A percentile compares a stretch with the other conserved stretches of the same genome.
Evolutionary conservation across 92 coral and sea anemone species (phyloP).

Genomic region (Nematostella vectensis): DNA sequence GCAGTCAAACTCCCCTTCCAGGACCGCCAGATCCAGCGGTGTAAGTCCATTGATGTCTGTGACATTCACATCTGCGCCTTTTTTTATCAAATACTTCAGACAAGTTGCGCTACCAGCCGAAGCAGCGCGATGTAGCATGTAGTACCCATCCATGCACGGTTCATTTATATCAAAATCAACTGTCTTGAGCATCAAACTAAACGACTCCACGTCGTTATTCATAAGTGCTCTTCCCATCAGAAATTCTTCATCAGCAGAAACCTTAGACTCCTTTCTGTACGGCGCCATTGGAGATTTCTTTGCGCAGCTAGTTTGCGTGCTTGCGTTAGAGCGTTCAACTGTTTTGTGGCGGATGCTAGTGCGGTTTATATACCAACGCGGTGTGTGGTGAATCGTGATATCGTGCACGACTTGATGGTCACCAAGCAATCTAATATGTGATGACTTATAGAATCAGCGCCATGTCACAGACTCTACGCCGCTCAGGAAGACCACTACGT

Average conservation of each 20-base stretch:
- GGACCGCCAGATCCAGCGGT: conserved; percentile 80
- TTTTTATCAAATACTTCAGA: conserved; percentile 52
- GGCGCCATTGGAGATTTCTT: neutral
- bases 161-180: conserved; percentile 51
- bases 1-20: conserved; percentile 92
- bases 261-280: conserved; percentile 37
- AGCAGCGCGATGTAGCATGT: conserved; percentile 82
- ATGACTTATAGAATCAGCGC: no score
- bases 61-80: conserved; percentile 81
- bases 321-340: no score
- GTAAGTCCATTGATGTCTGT: conserved; percentile 65
- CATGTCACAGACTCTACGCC: no score
- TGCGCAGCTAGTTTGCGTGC: no score
- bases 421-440: no score
- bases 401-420: no score
- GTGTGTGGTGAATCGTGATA: no score
- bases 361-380: no score
- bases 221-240: conserved; percentile 60
- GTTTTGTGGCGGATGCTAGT: no score
- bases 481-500: no score
- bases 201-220: conserved; percentile 52
- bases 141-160: conserved; percentile 67
- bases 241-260: conserved; percentile 57
- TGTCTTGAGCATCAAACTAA: conserved; percentile 33
- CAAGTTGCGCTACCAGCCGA: conserved; percentile 81